Evolutionary conservation across 2,113 vertebrate genomes (phyloP), one percentile per base, ranked within the genome.

Genomic region (Diglossa brunneiventris): DNA sequence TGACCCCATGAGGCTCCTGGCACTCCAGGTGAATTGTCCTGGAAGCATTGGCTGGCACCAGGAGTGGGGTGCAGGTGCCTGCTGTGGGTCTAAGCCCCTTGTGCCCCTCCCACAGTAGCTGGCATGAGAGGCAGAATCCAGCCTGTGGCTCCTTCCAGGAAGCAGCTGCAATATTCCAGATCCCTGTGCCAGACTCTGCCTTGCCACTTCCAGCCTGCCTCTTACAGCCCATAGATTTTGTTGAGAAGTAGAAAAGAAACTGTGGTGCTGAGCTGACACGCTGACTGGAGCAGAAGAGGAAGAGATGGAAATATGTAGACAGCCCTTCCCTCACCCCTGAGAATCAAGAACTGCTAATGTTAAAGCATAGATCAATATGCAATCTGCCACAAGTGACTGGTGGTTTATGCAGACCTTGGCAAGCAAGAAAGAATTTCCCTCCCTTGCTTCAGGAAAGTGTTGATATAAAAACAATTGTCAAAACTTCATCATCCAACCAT

Each of bases 401-500:
- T 83, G 68, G 72, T 67, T 89, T 86, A 59, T 67, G 70, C 76
- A 90, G 88, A 77, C 86, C 39, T 62, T 83, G 59, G 75, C 75
- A 90, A 93, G 41, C 55, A 90, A 89, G 55, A 39, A 79, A 79
- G 62, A 41, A 83, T 80, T 90, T 95, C 79, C 88, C 55, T 80
- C 64, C 50, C 50, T 74, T 83, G 76, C 89, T 90, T 81, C 58
- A 89, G 44, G 55, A 46, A 83, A 88, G 35, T 7, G 61, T 66
- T 78, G 74, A 68, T 93, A 93, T 22, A 83, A 93, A 96, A 96
- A 89, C 90, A 90, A 64, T 81, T 92, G 88, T 92, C 87, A 90
- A 90, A 96, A 67, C 17, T 53, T 83, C 73, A 83, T 95, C 67
- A 90, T 73, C 46, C 75, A 83, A 7, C 59, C 50, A 47, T 58